Conservation (phyloP, 2,113 vertebrate genomes). For the Rhipidura dahli region DNA sequence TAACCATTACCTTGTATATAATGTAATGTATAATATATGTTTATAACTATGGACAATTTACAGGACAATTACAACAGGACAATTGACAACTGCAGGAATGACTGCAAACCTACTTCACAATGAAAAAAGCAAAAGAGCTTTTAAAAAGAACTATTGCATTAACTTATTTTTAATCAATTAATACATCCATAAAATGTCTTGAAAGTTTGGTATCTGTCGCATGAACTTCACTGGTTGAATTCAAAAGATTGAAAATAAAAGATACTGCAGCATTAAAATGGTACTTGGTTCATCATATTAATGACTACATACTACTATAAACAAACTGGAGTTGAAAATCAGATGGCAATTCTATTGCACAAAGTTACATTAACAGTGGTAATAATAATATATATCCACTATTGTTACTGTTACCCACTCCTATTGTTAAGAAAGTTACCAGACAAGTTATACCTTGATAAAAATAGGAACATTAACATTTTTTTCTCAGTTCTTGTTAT, state of each 20-base stretch:
- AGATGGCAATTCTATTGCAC: background rate
- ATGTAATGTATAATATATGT: background rate
- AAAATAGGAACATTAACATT: background rate
- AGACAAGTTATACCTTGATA: background rate
- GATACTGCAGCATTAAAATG: background rate
- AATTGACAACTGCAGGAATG: background rate
- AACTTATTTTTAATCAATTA: background rate
- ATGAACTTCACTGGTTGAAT: background rate
- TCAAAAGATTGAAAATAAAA: background rate
- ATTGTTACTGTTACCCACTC: background rate
- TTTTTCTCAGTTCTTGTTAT: background rate
- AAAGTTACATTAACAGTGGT: background rate
- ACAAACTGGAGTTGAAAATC: background rate
- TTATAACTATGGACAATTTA: background rate
- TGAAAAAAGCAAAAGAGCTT: background rate
- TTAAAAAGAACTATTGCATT: background rate
- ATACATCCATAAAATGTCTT: background rate
- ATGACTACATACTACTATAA: background rate
- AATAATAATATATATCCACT: background rate
- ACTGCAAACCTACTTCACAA: background rate
- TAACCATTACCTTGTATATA: background rate
- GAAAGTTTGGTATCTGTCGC: background rate
- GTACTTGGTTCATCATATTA: background rate
- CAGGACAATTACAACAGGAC: background rate
- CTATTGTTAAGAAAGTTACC: background rate